A percentile compares a stretch with the other conserved stretches of the same genome.
Conservation (phyloP, 2,888 invertebrate genomes). For the Pemphredon lugubris region DNA sequence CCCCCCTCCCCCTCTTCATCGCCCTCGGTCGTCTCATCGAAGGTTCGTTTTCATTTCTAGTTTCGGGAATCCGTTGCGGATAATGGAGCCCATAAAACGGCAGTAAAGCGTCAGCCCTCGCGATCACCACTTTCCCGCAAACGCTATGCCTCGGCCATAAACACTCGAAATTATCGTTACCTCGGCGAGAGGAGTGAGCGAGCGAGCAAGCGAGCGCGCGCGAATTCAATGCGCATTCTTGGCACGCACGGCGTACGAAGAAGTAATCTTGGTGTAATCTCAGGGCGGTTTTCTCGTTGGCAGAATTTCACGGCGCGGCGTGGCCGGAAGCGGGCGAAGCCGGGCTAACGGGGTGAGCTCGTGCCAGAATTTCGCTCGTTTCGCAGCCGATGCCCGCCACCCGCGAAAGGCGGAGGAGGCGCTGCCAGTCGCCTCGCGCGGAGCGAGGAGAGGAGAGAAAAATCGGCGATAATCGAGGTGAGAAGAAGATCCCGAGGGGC, state of each 20-base stretch:
- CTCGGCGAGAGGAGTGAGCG: background rate
- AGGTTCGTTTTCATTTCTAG: constrained; percentile 66
- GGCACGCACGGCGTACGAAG: too few relatives aligned
- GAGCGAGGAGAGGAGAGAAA: constrained; percentile 37
- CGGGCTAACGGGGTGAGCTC: constrained; percentile 27
- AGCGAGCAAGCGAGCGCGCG: background rate
- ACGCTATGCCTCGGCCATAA: constrained; percentile 66
- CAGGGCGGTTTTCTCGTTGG: too few relatives aligned
- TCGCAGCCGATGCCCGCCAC: constrained; percentile 13
- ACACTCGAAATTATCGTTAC: constrained; percentile 68
- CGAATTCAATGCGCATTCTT: background rate
- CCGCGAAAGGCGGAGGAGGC: too few relatives aligned
- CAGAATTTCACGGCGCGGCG: too few relatives aligned
- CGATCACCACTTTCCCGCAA: constrained; percentile 66
- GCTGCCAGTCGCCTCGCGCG: background rate
- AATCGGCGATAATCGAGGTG: constrained; percentile 56
- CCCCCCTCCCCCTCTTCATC: background rate
- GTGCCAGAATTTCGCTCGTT: constrained; percentile 22
- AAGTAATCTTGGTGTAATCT: too few relatives aligned
- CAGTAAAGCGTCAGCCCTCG: constrained; percentile 65
- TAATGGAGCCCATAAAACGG: constrained; percentile 70
- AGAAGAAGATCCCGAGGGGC: constrained; percentile 42
- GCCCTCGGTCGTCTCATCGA: background rate
- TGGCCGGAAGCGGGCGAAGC: constrained; percentile 14
- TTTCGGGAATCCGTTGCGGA: constrained; percentile 67